Percentiles rank a stretch among this genome's conserved stretches.
Conservation (phyloP, 2,888 invertebrate genomes). For the Papilio protenor region DNA sequence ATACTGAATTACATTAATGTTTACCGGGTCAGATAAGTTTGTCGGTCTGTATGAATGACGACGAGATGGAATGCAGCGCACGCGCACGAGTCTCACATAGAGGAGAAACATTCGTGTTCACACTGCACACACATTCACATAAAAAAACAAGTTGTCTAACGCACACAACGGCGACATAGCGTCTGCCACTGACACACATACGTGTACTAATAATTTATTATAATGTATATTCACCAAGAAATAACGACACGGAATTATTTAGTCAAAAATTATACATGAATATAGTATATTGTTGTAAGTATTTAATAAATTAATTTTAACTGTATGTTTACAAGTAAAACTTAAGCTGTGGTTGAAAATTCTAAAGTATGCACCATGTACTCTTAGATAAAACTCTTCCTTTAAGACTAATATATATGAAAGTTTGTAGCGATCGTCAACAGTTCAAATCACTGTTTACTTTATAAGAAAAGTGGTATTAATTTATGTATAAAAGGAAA, state of each 20-base stretch:
- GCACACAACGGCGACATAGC: constrained; percentile 47
- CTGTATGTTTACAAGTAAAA: constrained; percentile 3
- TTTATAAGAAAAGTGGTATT: too few relatives aligned
- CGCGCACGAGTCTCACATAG: constrained; percentile 69
- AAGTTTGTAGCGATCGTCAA: background rate
- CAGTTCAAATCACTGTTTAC: too few relatives aligned
- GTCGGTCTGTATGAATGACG: constrained; percentile 68
- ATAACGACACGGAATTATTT: constrained; percentile 33
- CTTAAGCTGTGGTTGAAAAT: too few relatives aligned
- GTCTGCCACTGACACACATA: constrained; percentile 48
- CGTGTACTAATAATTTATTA: constrained; percentile 43
- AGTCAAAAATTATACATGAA: constrained; percentile 29
- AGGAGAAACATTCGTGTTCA: constrained; percentile 47
- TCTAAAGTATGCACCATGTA: too few relatives aligned
- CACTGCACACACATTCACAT: constrained; percentile 58
- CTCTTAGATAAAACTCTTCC: too few relatives aligned
- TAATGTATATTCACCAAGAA: constrained; percentile 49
- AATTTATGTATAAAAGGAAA: background rate
- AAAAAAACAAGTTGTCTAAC: constrained; percentile 69
- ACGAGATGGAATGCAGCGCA: constrained; percentile 78
- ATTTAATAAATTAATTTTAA: background rate
- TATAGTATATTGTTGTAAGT: background rate
- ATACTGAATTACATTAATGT: background rate
- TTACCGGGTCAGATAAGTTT: constrained; percentile 7
- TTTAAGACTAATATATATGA: too few relatives aligned